These are phyloP conservation scores for Ormyrus labotus DNA, from an alignment of 2,888 invertebrate genomes.

Conservation along the genomic window DNA sequence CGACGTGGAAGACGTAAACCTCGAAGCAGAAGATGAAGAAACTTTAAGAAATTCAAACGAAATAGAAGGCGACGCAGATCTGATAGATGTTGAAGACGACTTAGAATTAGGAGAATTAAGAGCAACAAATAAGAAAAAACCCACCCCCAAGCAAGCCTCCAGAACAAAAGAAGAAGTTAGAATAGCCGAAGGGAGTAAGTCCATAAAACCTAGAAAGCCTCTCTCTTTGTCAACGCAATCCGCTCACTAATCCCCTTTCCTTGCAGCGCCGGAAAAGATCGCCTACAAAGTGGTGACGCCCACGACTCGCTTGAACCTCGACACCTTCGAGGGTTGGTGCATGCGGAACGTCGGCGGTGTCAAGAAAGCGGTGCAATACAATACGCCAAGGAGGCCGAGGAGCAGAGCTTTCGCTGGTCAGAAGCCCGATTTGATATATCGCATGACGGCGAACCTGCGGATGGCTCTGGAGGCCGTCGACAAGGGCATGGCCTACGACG, in stretches of 20 bases:
- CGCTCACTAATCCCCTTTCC: background rate
- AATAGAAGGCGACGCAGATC: background rate
- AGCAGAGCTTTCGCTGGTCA: background rate
- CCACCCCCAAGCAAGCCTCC: too few relatives aligned
- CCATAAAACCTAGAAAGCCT: too few relatives aligned
- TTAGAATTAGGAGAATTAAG: background rate
- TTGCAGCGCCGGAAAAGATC: slow-evolving; percentile 48
- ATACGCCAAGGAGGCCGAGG: background rate
- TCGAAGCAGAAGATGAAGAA: background rate
- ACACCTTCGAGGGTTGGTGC: slow-evolving; percentile 44
- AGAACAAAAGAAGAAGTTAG: slow-evolving; percentile 26
- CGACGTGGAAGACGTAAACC: background rate
- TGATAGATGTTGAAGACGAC: background rate
- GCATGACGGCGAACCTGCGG: slow-evolving; percentile 42
- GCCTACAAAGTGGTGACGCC: slow-evolving; percentile 44
- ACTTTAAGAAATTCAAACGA: background rate
- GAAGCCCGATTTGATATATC: slow-evolving; percentile 12
- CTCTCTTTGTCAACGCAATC: too few relatives aligned
- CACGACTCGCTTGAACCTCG: background rate
- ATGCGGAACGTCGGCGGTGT: slow-evolving; percentile 24
- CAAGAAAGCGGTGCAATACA: background rate
- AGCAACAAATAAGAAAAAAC: background rate
- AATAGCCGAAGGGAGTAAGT: slow-evolving; percentile 39
- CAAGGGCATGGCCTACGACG: background rate
- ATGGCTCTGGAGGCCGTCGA: slow-evolving; percentile 38